Percentiles rank a stretch among this genome's conserved stretches.
Evolutionary conservation across 2,797 vertebrate genomes (phyloP).

Genomic region (Phataginus tricuspis): DNA sequence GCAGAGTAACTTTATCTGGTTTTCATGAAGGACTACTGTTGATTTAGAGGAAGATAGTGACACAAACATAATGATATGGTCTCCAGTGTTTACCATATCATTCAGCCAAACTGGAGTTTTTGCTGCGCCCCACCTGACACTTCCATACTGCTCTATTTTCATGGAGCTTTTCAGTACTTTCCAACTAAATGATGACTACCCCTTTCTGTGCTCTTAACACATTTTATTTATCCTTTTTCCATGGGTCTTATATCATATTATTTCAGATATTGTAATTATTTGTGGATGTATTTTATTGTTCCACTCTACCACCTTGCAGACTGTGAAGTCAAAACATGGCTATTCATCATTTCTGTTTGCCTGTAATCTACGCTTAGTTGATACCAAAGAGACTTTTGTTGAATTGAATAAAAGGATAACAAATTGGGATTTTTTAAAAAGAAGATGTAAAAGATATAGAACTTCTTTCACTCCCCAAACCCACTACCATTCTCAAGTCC

Average conservation of each 20-base stretch:
- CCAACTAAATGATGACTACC: neutral
- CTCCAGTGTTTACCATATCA: neutral
- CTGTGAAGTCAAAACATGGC: neutral
- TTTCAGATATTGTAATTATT: neutral
- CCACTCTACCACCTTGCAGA: neutral
- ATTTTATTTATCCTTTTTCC: neutral
- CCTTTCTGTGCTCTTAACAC: neutral
- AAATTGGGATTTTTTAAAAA: neutral
- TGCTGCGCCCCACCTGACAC: neutral
- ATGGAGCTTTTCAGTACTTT: neutral
- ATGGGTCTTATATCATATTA: neutral
- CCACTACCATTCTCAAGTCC: neutral
- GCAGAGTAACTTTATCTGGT: neutral
- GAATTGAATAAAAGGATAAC: conserved; percentile 1
- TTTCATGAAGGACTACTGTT: neutral
- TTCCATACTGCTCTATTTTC: neutral
- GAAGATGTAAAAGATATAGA: neutral
- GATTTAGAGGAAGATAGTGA: neutral
- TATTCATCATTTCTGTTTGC: neutral
- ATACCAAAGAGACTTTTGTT: neutral
- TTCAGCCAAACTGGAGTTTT: neutral
- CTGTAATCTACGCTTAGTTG: neutral
- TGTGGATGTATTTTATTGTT: neutral
- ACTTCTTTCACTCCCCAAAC: neutral
- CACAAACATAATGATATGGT: neutral